Evolutionary conservation across 2,888 invertebrate genomes (phyloP), one percentile per base, ranked within the genome.

Genomic region (Orthosia incerta): DNA sequence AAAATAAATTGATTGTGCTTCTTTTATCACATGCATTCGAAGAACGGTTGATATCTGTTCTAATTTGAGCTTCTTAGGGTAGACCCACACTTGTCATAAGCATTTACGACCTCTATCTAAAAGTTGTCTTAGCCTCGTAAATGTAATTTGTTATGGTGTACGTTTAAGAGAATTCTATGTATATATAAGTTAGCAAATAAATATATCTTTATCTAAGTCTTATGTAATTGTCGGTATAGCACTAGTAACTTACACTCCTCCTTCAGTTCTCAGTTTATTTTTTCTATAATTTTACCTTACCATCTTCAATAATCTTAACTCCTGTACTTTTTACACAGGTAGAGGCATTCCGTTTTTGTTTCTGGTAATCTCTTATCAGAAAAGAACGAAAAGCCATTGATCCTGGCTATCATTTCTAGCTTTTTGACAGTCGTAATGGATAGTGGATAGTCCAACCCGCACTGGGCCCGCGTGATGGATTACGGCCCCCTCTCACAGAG

Each of bases 1-100:
- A 55, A 62, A 76, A 70, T 62, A 70, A 56, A 62, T 51, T n/a
- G 11, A 20, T 23, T 45, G 5, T 50, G n/a, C n/a, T 76, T 64
- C 60, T 60, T 70, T 20, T 20, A 60, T 48, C n/a, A 16, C 16
- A 18, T 61, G 23, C 57, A 55, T 76, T 72, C 46, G 16, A 51
- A 46, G 66, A 74, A 51, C 20, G 20, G 26, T 71, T 60, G 48
- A 50, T 18, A 57, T 71, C 26, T 45, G n/a, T 31, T 60, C 60
- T n/a, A 71, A 55, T 71, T 76, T 46, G 18, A 46, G 18, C 46
- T 64, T 71, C 9, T 56, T 39, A 48, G 16, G 71, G 15, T 20
- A 3, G 16, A 53, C 45, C 31, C 45, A 60, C 48, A 70, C 53
- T 4, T 7, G 13, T 61, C 4, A n/a, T 23, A 7, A 55, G 5